These are phyloP conservation scores for Epistrophe grossulariae DNA, from an alignment of 2,888 invertebrate species.

Conservation along the genomic window DNA sequence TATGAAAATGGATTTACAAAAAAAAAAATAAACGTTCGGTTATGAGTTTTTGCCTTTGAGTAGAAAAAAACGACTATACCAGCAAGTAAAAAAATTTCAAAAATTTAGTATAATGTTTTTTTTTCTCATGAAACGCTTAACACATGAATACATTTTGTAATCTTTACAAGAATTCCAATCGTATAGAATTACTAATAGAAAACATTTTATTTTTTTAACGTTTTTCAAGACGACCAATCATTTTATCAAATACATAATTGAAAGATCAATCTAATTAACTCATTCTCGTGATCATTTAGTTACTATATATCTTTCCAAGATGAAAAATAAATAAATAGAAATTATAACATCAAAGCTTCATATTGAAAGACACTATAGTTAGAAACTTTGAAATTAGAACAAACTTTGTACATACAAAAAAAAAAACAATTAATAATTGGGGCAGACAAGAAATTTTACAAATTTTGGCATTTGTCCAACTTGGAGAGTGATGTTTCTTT, in stretches of 20 bases:
- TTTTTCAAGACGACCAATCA: background rate
- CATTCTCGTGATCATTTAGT: background rate
- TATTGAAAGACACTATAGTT: background rate
- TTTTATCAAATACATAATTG: background rate
- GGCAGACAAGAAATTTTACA: background rate
- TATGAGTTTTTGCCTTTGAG: too few relatives aligned
- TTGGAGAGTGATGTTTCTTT: background rate
- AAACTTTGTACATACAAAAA: background rate
- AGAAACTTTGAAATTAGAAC: background rate
- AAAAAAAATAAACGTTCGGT: too few relatives aligned
- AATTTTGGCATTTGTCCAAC: slow-evolving; percentile 20
- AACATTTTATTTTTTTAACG: too few relatives aligned
- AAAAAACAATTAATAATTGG: background rate
- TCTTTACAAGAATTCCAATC: too few relatives aligned
- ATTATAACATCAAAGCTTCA: background rate
- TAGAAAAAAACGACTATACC: too few relatives aligned
- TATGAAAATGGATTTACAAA: too few relatives aligned
- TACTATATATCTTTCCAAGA: background rate
- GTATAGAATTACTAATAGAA: too few relatives aligned
- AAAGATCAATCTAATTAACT: background rate
- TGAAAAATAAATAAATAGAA: background rate
- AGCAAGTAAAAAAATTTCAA: too few relatives aligned
- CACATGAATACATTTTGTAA: too few relatives aligned
- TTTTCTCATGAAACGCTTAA: background rate
- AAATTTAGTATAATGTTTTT: too few relatives aligned